Conservation (phyloP, 2,113 vertebrate species). For the Cettia cetti region DNA sequence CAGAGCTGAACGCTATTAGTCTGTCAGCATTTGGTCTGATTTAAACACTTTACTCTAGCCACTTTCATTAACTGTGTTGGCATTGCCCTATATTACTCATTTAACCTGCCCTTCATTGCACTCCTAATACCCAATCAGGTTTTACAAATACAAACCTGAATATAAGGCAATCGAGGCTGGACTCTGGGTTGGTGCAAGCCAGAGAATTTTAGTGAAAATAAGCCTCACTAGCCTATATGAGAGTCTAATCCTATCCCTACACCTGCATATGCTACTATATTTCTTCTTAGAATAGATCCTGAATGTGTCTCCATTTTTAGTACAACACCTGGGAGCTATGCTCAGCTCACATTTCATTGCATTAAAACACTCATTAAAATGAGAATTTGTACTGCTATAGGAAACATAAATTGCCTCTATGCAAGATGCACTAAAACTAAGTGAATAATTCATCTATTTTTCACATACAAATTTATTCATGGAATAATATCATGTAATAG, state of each 20-base stretch:
- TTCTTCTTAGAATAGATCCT: neutral
- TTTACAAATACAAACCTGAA: slow-evolving; percentile 11
- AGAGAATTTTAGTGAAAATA: neutral
- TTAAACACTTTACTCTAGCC: slow-evolving; percentile 53
- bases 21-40: slow-evolving; percentile 35
- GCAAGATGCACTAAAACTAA: slow-evolving; percentile 11
- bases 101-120: slow-evolving; percentile 43
- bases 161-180: neutral
- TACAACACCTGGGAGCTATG: neutral
- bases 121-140: slow-evolving; percentile 19
- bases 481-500: slow-evolving; percentile 1
- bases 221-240: neutral
- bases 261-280: neutral
- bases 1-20: slow-evolving; percentile 19
- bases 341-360: neutral
- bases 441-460: slow-evolving; percentile 43
- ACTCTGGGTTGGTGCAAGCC: neutral
- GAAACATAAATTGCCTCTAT: neutral
- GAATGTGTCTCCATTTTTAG: slow-evolving; percentile 13
- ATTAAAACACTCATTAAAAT: slow-evolving; percentile 24
- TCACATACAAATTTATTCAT: slow-evolving; percentile 33
- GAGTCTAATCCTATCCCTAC: neutral
- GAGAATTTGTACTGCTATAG: neutral
- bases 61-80: slow-evolving; percentile 61
- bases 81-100: slow-evolving; percentile 51